Evolutionary conservation across 2,113 vertebrate genomes (phyloP), one percentile per base, ranked within the genome.

Genomic region (Pterocles gutturalis): DNA sequence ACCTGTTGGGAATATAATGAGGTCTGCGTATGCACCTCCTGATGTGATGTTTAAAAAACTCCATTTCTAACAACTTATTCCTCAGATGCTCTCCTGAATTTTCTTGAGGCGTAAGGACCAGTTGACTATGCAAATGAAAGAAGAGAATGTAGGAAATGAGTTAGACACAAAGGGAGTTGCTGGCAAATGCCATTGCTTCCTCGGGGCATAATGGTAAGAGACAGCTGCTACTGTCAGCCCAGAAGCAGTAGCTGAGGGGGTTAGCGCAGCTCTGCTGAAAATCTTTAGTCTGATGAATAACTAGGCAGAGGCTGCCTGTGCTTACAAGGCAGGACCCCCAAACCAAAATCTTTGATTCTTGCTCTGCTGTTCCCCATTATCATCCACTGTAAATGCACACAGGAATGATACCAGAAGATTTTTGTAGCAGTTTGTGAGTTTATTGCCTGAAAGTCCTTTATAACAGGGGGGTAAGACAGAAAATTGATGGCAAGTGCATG

Each of bases 121-220:
- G 96, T 97, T 96, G 96, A 97, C 92, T 97, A 96, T 97, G 97
- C 96, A 98, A 97, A 98, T 97, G 76, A 97, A 97, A 85, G 77
- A 93, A 90, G 94, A 94, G 84, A 96, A 93, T 81, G 89, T 61
- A 95, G 95, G 96, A 97, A 96, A 98, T 96, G 45, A 97, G 92
- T 94, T 95, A 91, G 89, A 96, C 96, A 97, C 97, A 97, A 97
- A 98, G 97, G 96, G 97, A 97, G 92, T 95, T 96, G 84, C 96
- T 97, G 94, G 97, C 97, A 98, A 98, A 97, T 97, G 94, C 96
- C 95, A 89, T 93, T 17, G 49, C 95, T 98, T 98, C 97, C 97
- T 97, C 82, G 9, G 94, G 97, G 97, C 96, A 93, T 97, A 97
- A 98, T 95, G 94, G 97, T 97, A 97, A 94, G 93, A 98, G 94